These are phyloP conservation scores for Falco punctatus DNA, from an alignment of 2,113 vertebrate species.

Conservation along the genomic window DNA sequence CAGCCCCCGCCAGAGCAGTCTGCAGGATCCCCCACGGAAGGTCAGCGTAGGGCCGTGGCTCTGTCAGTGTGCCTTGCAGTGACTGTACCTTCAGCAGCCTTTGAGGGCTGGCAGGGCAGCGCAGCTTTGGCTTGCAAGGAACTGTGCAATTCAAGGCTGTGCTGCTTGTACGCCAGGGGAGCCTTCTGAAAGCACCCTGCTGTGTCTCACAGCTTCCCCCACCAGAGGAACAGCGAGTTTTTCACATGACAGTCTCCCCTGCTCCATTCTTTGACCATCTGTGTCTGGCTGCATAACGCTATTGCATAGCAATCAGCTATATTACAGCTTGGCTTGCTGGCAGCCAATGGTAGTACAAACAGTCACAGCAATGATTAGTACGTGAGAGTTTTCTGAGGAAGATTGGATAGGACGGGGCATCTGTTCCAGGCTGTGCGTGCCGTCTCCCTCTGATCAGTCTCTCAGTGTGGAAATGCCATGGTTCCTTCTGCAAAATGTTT, in stretches of 20 bases:
- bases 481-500: background rate
- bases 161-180: background rate
- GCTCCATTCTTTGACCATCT: background rate
- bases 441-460: background rate
- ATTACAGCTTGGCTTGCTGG: background rate
- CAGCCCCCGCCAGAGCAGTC: background rate
- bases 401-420: background rate
- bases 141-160: background rate
- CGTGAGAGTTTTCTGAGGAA: background rate
- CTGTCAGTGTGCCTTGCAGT: background rate
- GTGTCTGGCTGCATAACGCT: background rate
- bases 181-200: background rate
- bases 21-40: no score
- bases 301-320: rapidly evolving
- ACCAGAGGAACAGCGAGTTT: background rate
- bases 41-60: background rate
- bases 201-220: background rate
- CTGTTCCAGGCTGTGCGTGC: background rate
- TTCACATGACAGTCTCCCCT: background rate
- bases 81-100: no score
- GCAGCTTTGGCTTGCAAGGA: background rate
- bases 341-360: rapidly evolving
- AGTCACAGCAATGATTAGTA: background rate
- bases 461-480: background rate
- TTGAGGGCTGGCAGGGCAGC: background rate